phyloP scores from a whole-genome alignment of 2,113 vertebrate species.

The Uropsilus gracilis region DNA sequence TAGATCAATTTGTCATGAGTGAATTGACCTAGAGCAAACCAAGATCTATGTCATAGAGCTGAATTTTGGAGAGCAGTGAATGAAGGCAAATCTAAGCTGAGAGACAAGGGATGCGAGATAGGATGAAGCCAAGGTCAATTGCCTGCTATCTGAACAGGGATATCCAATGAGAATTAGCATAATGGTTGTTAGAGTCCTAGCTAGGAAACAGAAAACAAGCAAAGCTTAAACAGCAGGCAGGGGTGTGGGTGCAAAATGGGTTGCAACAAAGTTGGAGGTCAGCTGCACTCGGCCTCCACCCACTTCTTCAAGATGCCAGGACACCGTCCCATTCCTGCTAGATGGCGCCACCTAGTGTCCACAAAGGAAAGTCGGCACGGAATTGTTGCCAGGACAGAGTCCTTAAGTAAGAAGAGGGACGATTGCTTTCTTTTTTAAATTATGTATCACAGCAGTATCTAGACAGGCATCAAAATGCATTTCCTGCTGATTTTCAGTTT shows the following conservation, averaged over 20 bases:
- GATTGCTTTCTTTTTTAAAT: background rate
- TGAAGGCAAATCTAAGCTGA: background rate
- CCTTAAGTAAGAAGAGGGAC: background rate
- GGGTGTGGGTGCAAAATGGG: background rate
- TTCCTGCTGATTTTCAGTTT: constrained; percentile 46
- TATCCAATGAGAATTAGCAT: background rate
- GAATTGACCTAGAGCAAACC: background rate
- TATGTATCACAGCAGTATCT: constrained; percentile 10
- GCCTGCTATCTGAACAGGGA: background rate
- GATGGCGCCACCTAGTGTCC: constrained; percentile 61
- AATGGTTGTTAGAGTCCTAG: background rate
- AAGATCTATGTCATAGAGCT: background rate
- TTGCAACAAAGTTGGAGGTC: background rate
- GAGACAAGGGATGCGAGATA: background rate
- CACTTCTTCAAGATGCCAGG: background rate
- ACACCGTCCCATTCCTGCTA: background rate
- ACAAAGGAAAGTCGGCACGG: background rate
- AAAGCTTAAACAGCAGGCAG: background rate
- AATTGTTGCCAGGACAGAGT: background rate
- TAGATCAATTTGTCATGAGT: background rate
- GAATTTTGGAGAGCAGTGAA: background rate
- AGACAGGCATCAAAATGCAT: constrained; percentile 49
- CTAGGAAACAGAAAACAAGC: background rate
- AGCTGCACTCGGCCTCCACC: background rate
- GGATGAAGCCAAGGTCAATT: background rate